Evolutionary conservation across 2,888 invertebrate species (phyloP), one percentile per base, ranked within the genome.

Genomic region (Drosophila recens): DNA sequence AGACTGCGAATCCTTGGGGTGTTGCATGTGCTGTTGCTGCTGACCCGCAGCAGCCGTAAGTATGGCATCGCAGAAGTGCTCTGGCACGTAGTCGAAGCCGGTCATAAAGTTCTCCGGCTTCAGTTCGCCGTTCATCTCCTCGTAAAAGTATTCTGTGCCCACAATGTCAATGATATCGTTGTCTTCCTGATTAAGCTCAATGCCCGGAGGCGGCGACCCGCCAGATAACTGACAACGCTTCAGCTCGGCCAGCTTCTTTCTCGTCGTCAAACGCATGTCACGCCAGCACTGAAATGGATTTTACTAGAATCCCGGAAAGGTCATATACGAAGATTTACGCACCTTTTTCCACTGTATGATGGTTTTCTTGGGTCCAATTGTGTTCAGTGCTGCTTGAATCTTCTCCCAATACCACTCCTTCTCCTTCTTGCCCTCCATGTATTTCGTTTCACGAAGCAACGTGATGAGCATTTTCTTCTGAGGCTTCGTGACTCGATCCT

Each of bases 391-490:
- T 57, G 91, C 91, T 67, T 92, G 92, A 43, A 92, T 92, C 67
- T 92, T 92, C 67, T 91, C 92, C 92, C 92, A 92, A 59, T 92
- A 92, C 91, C 92, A 92, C 72, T 92, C 92, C 75, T 92, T 92
- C 68, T 92, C 92, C 76, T 92, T 92, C 67, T 92, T 92, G 36
- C 92, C 92, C 75, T 92, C 92, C 91, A 92, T 92, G 65, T 90
- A 91, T 56, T 92, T 92, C 13, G 92, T 92, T 74, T 92, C 92
- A n/a, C 92, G 90, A 81, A 92, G 72, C 71, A 92, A 75, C 17
- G 92, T 91, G 59, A 92, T 92, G 42, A 92, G 84, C 92, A 92
- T 92, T 76, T 92, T 92, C 67, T 92, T 92, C 75, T 92, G 92
- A 62, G 92, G 92, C 82, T 92, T 92, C 67, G 92, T 92, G 52